A percentile compares a stretch with the other conserved stretches of the same genome.
Conservation (phyloP, 2,113 vertebrate species). For the Equus quagga region DNA sequence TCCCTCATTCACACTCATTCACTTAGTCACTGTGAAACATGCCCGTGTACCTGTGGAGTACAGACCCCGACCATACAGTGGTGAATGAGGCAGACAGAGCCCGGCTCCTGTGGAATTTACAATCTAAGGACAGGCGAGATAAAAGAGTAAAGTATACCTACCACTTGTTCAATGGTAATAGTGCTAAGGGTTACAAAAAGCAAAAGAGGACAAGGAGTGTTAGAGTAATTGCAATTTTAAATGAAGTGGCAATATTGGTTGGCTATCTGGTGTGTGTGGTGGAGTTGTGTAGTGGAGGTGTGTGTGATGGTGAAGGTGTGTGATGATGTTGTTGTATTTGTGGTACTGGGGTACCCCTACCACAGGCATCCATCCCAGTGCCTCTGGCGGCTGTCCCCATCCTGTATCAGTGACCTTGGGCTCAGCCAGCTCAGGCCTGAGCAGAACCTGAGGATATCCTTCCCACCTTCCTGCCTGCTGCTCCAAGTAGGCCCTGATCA, state of each 20-base stretch:
- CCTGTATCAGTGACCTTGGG: background rate
- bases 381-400: background rate
- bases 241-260: background rate
- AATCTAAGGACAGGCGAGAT: background rate
- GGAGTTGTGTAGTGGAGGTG: background rate
- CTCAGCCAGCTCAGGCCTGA: background rate
- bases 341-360: background rate
- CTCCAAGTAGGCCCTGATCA: background rate
- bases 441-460: background rate
- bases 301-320: background rate
- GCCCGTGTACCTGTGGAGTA: background rate
- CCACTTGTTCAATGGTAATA: background rate
- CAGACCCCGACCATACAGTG: background rate
- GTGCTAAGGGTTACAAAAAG: background rate
- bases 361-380: background rate
- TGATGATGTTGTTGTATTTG: background rate
- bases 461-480: background rate
- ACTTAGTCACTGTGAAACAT: background rate
- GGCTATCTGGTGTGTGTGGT: background rate
- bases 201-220: background rate
- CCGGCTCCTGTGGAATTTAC: background rate
- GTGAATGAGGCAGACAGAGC: background rate
- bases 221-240: background rate
- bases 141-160: background rate
- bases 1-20: background rate